Percentiles rank a stretch among this genome's conserved stretches.
Conservation (phyloP, 2,888 invertebrate species). For the Notocelia uddmanniana region DNA sequence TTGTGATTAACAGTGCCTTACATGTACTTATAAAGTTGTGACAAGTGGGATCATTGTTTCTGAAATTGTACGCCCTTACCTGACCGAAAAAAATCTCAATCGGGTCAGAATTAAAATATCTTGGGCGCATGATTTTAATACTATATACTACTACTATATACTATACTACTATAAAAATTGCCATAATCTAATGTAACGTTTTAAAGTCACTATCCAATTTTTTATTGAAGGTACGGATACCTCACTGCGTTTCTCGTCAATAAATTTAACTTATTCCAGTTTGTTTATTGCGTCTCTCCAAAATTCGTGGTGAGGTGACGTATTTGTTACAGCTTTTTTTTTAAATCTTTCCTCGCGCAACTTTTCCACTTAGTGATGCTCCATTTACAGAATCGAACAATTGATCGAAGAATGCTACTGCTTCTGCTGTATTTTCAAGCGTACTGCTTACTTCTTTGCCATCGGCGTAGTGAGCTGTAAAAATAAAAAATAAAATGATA, state of each 20-base stretch:
- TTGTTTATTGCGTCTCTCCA: constrained; percentile 1
- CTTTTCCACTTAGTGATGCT: background rate
- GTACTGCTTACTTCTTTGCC: too few species aligned
- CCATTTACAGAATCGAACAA: background rate
- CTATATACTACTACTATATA: too few species aligned
- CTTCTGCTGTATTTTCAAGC: too few species aligned
- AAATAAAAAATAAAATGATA: too few species aligned
- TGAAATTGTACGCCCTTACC: constrained; percentile 52
- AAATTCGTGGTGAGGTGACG: background rate
- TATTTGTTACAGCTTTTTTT: background rate
- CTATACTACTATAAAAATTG: too few species aligned
- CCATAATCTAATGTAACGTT: constrained; percentile 20
- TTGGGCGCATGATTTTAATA: constrained; percentile 15
- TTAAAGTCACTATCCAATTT: constrained; percentile 11
- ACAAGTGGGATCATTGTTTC: constrained; percentile 51
- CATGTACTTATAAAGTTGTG: constrained; percentile 50
- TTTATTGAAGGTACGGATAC: background rate
- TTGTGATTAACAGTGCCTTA: too few species aligned
- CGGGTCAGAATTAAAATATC: constrained; percentile 20
- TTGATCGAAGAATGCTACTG: background rate
- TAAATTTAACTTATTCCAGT: background rate
- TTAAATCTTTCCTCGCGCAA: background rate
- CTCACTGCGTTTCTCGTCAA: background rate
- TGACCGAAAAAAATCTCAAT: constrained; percentile 51
- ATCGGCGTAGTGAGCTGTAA: too few species aligned